Conservation (phyloP, 2,888 invertebrate species). For the Fragum sueziense region DNA sequence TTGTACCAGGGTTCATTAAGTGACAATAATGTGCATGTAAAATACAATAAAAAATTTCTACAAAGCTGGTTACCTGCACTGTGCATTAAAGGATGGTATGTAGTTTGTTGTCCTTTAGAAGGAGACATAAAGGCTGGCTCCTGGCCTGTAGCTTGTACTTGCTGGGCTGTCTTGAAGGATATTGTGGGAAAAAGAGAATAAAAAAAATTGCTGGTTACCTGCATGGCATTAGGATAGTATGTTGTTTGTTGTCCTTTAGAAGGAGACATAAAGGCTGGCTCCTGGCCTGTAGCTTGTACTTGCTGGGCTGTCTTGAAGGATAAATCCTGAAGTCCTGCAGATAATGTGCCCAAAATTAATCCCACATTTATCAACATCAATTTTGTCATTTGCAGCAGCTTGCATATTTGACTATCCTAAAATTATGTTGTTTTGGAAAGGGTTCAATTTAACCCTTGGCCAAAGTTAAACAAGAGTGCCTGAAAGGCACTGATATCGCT, state of each 20-base stretch:
- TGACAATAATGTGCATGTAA: no score
- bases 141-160: slow-evolving; percentile 55
- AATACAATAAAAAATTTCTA: no score
- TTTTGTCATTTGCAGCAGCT: no score
- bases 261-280: slow-evolving; percentile 69
- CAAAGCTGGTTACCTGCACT: slow-evolving; percentile 38
- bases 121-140: slow-evolving; percentile 71
- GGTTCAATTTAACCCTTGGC: no score
- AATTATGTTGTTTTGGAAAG: no score
- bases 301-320: slow-evolving; percentile 64
- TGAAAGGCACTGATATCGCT: no score
- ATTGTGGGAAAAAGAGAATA: no score
- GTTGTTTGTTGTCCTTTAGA: slow-evolving; percentile 43
- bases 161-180: slow-evolving; percentile 64
- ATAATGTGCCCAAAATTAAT: neutral
- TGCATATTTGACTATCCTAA: no score
- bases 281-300: slow-evolving; percentile 56
- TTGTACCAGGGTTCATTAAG: no score
- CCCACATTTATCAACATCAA: no score
- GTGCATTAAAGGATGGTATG: slow-evolving; percentile 47
- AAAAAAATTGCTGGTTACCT: slow-evolving; percentile 30
- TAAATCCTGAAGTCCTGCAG: slow-evolving; percentile 60
- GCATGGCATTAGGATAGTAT: slow-evolving; percentile 52
- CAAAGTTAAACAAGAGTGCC: no score
- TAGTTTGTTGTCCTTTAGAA: slow-evolving; percentile 41